Conservation (phyloP, 1,140 invertebrate species). For the Dysdera silvatica region DNA sequence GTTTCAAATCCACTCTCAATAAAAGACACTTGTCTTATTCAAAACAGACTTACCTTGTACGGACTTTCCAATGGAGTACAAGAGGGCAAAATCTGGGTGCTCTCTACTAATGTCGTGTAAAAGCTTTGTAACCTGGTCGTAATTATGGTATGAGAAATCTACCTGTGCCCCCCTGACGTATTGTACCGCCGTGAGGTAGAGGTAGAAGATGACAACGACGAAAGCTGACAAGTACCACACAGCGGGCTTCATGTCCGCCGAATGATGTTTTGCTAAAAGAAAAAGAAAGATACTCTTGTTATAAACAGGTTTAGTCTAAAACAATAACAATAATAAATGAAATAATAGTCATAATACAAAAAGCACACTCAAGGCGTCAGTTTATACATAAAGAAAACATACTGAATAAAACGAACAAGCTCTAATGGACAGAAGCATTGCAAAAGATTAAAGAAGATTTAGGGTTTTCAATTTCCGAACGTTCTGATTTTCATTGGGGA, state of each 20-base stretch:
- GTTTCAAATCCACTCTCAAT: too few species aligned
- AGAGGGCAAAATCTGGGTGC: constrained; percentile 73
- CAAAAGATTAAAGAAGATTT: too few species aligned
- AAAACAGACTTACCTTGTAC: constrained; percentile 67
- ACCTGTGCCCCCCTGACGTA: constrained; percentile 40
- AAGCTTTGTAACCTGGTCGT: constrained; percentile 74
- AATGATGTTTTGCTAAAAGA: background rate
- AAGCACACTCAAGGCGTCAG: too few species aligned
- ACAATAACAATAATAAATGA: too few species aligned
- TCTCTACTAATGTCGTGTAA: constrained; percentile 65
- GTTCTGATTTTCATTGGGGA: too few species aligned
- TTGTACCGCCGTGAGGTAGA: constrained; percentile 45
- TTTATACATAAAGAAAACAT: too few species aligned
- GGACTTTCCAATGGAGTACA: constrained; percentile 88
- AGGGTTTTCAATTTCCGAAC: too few species aligned
- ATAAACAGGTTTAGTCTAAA: too few species aligned
- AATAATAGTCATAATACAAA: too few species aligned
- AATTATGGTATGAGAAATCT: constrained; percentile 81
- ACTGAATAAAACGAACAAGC: too few species aligned
- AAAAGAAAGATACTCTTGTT: background rate
- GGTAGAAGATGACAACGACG: constrained; percentile 44
- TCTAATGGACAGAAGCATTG: too few species aligned
- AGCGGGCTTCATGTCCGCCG: constrained; percentile 43
- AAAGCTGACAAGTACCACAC: constrained; percentile 45
- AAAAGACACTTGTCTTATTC: too few species aligned